These are phyloP conservation scores for Halisarca cf. caerulea DNA, from an alignment of 37 sponge, comb jelly and placozoan genomes.

Conservation along the genomic window DNA sequence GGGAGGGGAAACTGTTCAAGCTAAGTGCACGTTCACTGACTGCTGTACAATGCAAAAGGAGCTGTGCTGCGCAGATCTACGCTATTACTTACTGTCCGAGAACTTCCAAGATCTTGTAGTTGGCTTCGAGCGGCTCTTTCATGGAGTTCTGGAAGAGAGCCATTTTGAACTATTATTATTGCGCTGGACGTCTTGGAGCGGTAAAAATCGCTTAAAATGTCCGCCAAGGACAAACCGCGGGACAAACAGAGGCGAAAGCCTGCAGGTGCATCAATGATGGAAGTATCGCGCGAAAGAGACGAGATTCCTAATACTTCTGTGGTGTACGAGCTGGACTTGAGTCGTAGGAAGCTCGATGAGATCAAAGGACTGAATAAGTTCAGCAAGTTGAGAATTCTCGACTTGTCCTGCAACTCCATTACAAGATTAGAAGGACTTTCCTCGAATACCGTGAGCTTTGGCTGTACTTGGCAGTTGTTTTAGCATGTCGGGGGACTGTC, in stretches of 20 bases:
- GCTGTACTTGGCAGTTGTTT: background rate
- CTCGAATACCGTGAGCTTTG: background rate
- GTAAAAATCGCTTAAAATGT: slow-evolving; percentile 12
- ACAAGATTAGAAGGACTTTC: background rate
- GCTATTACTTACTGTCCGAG: background rate
- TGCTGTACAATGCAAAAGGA: no score
- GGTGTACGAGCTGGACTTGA: slow-evolving; percentile 9
- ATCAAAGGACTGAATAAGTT: slow-evolving; percentile 4
- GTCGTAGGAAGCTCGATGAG: background rate
- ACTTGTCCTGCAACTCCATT: slow-evolving; percentile 4
- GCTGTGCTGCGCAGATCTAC: no score
- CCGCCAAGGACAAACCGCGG: background rate
- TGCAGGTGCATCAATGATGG: background rate
- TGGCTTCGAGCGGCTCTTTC: background rate
- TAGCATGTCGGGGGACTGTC: no score
- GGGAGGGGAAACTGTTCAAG: no score
- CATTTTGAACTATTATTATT: background rate
- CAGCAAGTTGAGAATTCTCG: slow-evolving; percentile 8
- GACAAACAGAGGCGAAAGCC: background rate
- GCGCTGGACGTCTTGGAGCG: background rate
- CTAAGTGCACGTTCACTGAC: no score
- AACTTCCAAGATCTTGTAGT: slow-evolving; percentile 3
- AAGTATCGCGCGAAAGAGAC: no score
- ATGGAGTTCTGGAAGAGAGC: slow-evolving; percentile 3
- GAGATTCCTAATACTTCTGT: background rate